These are phyloP conservation scores for Drosophila formosana DNA, from an alignment of 2,888 invertebrate species.

Conservation along the genomic window DNA sequence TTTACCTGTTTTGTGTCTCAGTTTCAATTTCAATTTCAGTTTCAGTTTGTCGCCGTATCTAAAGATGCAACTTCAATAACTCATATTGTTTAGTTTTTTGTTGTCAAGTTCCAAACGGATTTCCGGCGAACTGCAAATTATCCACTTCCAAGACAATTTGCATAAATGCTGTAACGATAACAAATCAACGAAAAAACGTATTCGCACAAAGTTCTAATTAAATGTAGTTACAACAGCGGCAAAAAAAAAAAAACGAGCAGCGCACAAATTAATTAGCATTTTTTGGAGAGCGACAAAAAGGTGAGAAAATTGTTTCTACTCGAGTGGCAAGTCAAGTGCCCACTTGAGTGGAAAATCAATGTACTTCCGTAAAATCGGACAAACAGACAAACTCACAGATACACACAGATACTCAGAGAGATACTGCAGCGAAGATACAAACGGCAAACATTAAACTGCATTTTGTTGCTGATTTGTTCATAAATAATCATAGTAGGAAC, in stretches of 20 bases:
- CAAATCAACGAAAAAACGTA: conserved; percentile 44
- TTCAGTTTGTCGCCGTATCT: conserved; percentile 22
- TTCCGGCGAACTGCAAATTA: conserved; percentile 60
- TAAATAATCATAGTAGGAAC: conserved; percentile 28
- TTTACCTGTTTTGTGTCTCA: conserved; percentile 7
- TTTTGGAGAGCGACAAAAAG: conserved; percentile 64
- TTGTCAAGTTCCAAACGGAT: conserved; percentile 46
- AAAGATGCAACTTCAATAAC: no score
- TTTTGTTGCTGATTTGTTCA: conserved; percentile 16
- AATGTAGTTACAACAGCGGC: conserved; percentile 50
- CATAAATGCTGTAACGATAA: conserved; percentile 67
- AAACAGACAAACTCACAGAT: conserved; percentile 40
- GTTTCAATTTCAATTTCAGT: conserved; percentile 38
- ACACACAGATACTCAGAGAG: conserved; percentile 16
- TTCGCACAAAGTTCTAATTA: conserved; percentile 67
- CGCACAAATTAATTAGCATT: conserved; percentile 67
- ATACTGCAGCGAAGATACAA: conserved; percentile 16
- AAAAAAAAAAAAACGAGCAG: neutral
- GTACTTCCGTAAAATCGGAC: conserved; percentile 71
- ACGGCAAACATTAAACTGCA: conserved; percentile 5
- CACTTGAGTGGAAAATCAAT: conserved; percentile 77
- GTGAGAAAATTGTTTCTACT: conserved; percentile 72
- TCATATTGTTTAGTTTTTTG: neutral
- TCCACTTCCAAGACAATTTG: conserved; percentile 60
- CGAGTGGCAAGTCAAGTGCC: conserved; percentile 60